A percentile compares a stretch with the other conserved stretches of the same genome.
Evolutionary conservation across 2,888 invertebrate genomes (phyloP).

Genomic region (Schizaphis graminum): DNA sequence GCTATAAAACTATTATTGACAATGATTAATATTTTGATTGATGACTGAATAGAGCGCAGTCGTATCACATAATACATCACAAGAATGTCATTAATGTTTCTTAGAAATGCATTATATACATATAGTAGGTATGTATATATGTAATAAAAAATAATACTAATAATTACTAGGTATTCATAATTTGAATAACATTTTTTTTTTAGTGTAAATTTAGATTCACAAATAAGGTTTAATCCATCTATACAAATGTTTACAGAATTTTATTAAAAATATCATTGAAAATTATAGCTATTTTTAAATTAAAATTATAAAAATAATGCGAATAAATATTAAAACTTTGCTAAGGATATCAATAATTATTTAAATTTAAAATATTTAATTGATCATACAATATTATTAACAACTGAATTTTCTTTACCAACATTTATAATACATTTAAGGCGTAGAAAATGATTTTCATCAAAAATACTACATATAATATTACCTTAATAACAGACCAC

Average conservation of each 20-base stretch:
- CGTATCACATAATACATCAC: background rate
- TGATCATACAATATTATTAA: background rate
- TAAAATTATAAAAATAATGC: background rate
- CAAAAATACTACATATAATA: background rate
- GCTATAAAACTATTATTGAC: background rate
- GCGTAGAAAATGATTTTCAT: background rate
- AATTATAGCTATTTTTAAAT: background rate
- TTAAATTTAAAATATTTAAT: background rate
- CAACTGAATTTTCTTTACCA: background rate
- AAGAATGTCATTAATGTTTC: background rate
- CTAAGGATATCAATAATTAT: background rate
- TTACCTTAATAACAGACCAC: background rate
- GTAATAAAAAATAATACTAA: background rate
- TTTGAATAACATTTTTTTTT: background rate
- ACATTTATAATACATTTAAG: background rate
- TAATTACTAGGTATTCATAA: background rate
- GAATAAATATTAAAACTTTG: background rate
- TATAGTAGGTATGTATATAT: background rate
- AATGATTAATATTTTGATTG: conserved; percentile 9
- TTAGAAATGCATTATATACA: background rate
- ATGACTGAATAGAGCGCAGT: background rate
- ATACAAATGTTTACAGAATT: background rate
- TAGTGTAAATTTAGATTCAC: background rate
- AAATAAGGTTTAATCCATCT: background rate
- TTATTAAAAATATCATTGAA: background rate